Percentiles rank a stretch among this genome's conserved stretches.
Conservation (phyloP, 2,113 vertebrate genomes). For the Phainopepla nitens region DNA sequence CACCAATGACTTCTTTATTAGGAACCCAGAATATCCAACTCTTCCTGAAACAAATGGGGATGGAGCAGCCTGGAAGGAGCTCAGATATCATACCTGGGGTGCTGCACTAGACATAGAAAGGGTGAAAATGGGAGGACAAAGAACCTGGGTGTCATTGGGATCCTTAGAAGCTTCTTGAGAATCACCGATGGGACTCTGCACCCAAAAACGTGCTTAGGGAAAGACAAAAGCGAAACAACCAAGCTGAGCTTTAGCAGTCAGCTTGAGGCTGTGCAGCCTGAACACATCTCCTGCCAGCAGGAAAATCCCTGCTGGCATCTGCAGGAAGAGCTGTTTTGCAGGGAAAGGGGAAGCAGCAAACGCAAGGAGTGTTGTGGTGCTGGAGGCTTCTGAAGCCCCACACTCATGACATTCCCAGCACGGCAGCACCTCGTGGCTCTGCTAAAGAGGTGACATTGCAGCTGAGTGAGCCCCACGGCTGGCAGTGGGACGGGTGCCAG, state of each 20-base stretch:
- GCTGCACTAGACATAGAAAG: not conserved
- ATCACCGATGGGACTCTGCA: not conserved
- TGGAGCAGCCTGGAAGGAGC: not conserved
- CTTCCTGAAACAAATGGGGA: not conserved
- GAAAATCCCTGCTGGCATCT: not conserved
- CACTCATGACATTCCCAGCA: not conserved
- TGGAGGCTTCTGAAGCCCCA: rapidly evolving
- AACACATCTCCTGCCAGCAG: not conserved
- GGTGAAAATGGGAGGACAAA: not conserved
- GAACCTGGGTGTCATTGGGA: too few species aligned
- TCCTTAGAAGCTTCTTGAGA: not conserved
- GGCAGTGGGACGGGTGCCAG: not conserved
- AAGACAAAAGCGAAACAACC: not conserved
- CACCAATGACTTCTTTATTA: rapidly evolving
- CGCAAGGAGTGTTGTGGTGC: not conserved
- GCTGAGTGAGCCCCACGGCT: rapidly evolving
- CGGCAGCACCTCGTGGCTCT: not conserved
- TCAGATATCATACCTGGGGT: not conserved
- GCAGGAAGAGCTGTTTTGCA: not conserved
- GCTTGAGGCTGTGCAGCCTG: not conserved
- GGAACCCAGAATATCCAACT: not conserved
- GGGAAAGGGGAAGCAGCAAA: not conserved
- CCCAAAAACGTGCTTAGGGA: not conserved
- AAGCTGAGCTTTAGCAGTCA: not conserved
- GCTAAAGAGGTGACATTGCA: not conserved